A percentile compares a stretch with the other conserved stretches of the same genome.
These are phyloP conservation scores for Megamerina dolium DNA, from an alignment of 2,888 invertebrate species.

Conservation along the genomic window DNA sequence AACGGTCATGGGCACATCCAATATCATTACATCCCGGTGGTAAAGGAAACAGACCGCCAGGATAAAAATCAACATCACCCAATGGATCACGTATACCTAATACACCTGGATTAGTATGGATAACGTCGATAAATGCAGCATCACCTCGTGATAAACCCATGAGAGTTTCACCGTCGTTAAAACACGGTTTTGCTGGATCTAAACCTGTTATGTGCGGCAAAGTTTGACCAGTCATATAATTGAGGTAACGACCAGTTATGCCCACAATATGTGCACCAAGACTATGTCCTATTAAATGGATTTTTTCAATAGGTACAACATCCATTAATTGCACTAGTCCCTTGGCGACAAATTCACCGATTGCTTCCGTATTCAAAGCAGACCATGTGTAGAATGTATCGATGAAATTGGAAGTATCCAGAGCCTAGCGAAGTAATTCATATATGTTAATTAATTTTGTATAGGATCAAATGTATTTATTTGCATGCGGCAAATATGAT, in stretches of 20 bases:
- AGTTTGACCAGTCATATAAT: constrained; percentile 25
- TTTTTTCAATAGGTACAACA: constrained; percentile 25
- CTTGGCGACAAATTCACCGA: constrained; percentile 30
- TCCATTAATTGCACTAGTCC: constrained; percentile 28
- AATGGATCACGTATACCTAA: constrained; percentile 28
- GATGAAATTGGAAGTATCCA: constrained; percentile 35
- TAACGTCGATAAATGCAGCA: constrained; percentile 40
- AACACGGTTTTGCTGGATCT: constrained; percentile 45
- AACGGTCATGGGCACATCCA: constrained; percentile 34
- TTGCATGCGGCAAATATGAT: too few relatives aligned
- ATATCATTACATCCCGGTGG: constrained; percentile 29
- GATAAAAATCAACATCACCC: constrained; percentile 42
- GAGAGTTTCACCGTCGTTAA: constrained; percentile 33
- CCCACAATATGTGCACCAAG: constrained; percentile 43
- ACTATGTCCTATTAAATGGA: constrained; percentile 41
- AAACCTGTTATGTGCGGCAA: constrained; percentile 40
- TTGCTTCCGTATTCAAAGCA: constrained; percentile 35
- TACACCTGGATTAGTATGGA: constrained; percentile 37
- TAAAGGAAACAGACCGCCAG: constrained; percentile 30
- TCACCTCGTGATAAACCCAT: constrained; percentile 34
- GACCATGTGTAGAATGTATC: constrained; percentile 41
- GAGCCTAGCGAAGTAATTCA: constrained; percentile 24
- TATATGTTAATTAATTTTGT: too few relatives aligned
- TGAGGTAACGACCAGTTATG: constrained; percentile 31
- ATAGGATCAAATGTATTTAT: too few relatives aligned